These are phyloP conservation scores for Tetrapedia diversipes DNA, from an alignment of 2,888 invertebrate species.

Conservation along the genomic window DNA sequence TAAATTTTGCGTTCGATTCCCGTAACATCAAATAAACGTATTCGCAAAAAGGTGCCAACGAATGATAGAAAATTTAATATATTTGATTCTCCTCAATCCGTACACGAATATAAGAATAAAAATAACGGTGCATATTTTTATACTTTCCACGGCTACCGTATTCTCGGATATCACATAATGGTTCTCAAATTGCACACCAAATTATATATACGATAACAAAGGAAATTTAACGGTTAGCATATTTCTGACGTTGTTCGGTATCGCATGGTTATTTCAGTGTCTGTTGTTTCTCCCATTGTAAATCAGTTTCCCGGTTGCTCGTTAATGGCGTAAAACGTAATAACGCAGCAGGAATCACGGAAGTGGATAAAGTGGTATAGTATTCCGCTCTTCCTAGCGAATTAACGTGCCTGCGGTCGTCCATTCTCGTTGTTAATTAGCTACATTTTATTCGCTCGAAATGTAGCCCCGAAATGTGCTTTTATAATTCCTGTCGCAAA, in stretches of 20 bases:
- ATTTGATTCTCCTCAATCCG: too few relatives aligned
- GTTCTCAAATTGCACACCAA: background rate
- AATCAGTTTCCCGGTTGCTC: slow-evolving; percentile 1
- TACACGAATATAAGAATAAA: too few relatives aligned
- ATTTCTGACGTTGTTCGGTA: background rate
- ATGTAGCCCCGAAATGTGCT: background rate
- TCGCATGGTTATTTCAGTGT: background rate
- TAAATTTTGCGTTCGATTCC: too few relatives aligned
- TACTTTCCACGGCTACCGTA: too few relatives aligned
- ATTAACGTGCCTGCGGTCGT: slow-evolving; percentile 14
- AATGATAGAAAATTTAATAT: too few relatives aligned
- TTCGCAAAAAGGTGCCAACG: too few relatives aligned
- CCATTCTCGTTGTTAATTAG: slow-evolving; percentile 15
- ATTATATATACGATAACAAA: background rate
- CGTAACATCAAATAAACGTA: too few relatives aligned
- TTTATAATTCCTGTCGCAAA: background rate
- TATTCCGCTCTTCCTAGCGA: slow-evolving; percentile 14
- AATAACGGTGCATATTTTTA: too few relatives aligned
- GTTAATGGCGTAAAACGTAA: slow-evolving; percentile 20
- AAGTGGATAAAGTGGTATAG: slow-evolving; percentile 4
- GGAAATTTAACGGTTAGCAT: background rate
- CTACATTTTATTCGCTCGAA: slow-evolving; percentile 25
- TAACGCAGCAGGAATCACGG: slow-evolving; percentile 7
- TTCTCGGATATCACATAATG: too few relatives aligned
- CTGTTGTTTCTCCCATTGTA: slow-evolving; percentile 7